phyloP scores from a whole-genome alignment of 2,888 invertebrate species.

The Andrena marginata region DNA sequence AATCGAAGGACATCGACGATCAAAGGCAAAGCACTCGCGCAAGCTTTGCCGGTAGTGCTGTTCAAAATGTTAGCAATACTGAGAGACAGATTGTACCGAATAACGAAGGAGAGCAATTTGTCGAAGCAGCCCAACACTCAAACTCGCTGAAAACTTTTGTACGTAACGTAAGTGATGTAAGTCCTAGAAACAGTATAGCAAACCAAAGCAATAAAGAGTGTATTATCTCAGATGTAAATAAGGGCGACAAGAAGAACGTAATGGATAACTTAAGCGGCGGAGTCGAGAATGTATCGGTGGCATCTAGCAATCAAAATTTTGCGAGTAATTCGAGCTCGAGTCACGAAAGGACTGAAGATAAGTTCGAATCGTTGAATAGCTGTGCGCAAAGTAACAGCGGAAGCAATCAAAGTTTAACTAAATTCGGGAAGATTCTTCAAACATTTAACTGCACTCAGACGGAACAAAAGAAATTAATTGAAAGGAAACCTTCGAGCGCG shows the following conservation, averaged over 20 bases:
- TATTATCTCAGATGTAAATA: constrained; percentile 54
- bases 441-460: constrained; percentile 44
- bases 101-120: constrained; percentile 45
- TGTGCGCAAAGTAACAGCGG: constrained; percentile 70
- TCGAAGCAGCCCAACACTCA: constrained; percentile 45
- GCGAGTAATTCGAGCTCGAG: constrained; percentile 38
- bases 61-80: constrained; percentile 71
- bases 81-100: constrained; percentile 62
- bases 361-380: constrained; percentile 72
- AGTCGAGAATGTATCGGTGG: constrained; percentile 16
- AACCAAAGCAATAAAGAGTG: constrained; percentile 71
- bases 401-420: constrained; percentile 63
- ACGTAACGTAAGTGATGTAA: constrained; percentile 61
- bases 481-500: constrained; percentile 54
- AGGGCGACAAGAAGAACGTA: constrained; percentile 26
- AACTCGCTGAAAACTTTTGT: constrained; percentile 58
- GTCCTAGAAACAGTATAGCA: constrained; percentile 57
- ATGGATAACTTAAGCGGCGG: constrained; percentile 27
- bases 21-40: constrained; percentile 43
- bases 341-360: constrained; percentile 68
- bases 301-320: constrained; percentile 13
- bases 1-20: constrained; percentile 35
- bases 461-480: constrained; percentile 50
- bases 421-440: constrained; percentile 65
- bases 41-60: constrained; percentile 68